phyloP scores from a whole-genome alignment of 2,888 invertebrate genomes.

The Oscheius sp. region DNA sequence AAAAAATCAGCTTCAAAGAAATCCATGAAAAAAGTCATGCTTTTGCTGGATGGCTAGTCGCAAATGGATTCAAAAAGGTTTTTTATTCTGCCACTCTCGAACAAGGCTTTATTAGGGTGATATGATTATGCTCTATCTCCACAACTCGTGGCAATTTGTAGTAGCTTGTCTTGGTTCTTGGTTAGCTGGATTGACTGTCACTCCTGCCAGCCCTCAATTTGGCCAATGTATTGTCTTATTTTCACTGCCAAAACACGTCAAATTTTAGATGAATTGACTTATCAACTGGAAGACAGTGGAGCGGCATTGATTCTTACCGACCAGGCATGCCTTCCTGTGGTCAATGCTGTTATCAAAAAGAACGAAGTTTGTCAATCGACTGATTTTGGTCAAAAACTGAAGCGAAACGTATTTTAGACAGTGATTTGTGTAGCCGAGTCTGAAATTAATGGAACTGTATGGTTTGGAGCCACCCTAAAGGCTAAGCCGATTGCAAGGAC shows the following conservation, averaged over 20 bases:
- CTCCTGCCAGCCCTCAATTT: slow-evolving; percentile 41
- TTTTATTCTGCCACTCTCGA: no score
- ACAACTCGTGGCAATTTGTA: slow-evolving; percentile 42
- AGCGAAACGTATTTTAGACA: not conserved
- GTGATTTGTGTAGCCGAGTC: slow-evolving; percentile 18
- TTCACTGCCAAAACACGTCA: not conserved
- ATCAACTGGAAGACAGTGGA: slow-evolving; percentile 23
- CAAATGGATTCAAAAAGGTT: slow-evolving; percentile 47
- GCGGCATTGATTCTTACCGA: slow-evolving; percentile 17
- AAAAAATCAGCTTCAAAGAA: slow-evolving; percentile 30
- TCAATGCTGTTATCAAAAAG: slow-evolving; percentile 8
- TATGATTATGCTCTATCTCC: slow-evolving; percentile 33
- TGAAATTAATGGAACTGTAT: slow-evolving; percentile 11
- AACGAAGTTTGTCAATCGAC: not conserved
- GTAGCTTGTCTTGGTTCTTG: slow-evolving; percentile 35
- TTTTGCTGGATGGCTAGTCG: slow-evolving; percentile 38
- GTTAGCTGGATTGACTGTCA: slow-evolving; percentile 44
- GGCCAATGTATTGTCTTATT: slow-evolving; percentile 16
- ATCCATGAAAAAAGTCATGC: slow-evolving; percentile 29
- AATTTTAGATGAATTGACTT: slow-evolving; percentile 17
- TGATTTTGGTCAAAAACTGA: not conserved
- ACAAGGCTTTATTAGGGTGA: slow-evolving; percentile 50
- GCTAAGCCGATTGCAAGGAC: not conserved
- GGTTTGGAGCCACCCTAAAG: slow-evolving; percentile 2
- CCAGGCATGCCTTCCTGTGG: slow-evolving; percentile 11